A percentile compares a stretch with the other conserved stretches of the same genome.
phyloP scores from a whole-genome alignment of 2,113 vertebrate species.

The Danio rerio region DNA sequence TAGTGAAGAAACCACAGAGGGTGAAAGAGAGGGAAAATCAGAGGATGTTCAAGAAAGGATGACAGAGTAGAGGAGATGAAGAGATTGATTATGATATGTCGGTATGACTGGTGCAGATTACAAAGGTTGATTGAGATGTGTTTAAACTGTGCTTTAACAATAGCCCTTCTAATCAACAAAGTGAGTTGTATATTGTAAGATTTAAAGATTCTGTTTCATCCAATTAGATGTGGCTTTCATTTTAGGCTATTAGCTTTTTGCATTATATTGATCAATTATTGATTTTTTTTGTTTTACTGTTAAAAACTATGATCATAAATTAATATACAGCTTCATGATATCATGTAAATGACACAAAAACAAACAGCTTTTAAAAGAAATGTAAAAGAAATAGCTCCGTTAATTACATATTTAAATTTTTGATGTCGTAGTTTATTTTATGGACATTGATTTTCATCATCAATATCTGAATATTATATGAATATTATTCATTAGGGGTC shows the following conservation, averaged over 20 bases:
- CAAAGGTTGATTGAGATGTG: not conserved
- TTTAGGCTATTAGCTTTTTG: not conserved
- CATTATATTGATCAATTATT: not conserved
- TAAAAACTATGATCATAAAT: not conserved
- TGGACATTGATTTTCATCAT: too few relatives aligned
- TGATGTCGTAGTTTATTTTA: too few relatives aligned
- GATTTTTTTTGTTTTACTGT: not conserved
- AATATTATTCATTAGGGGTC: too few relatives aligned
- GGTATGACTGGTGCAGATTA: not conserved
- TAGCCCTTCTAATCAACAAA: not conserved
- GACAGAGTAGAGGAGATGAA: conserved; percentile 11
- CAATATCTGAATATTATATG: too few relatives aligned
- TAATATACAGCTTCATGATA: too few relatives aligned
- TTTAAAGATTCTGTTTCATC: not conserved
- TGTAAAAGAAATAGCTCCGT: too few relatives aligned
- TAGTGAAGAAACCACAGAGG: conserved; percentile 32
- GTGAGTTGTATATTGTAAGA: too few relatives aligned
- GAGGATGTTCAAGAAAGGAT: not conserved
- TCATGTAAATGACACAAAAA: too few relatives aligned
- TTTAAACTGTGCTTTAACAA: not conserved
- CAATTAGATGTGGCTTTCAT: not conserved
- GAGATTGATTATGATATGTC: not conserved
- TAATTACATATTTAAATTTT: too few relatives aligned
- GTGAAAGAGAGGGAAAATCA: conserved; percentile 30
- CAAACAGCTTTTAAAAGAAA: too few relatives aligned